Base-by-base conservation (phyloP, 2,888 invertebrate species). In the Parnassius mnemosyne region DNA sequence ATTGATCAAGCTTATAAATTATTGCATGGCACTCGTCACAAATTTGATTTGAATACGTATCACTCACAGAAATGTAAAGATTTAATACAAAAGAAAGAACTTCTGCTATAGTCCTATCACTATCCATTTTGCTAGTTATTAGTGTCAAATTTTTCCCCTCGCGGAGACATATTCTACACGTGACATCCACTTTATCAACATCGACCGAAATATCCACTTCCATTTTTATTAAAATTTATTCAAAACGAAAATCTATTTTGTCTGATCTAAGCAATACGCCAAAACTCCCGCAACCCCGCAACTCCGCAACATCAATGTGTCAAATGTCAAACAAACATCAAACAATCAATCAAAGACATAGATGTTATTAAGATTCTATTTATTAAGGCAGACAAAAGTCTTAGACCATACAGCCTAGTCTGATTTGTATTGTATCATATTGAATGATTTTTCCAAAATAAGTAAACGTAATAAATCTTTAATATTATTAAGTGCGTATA, bases 31-130 rank as follows among this genome's bases (percentile, higher is more conserved):
- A 91, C 41, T 82, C 81, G 56, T 65, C 66, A 70, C 90, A 91
- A 60, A 91, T 78, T 65, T 86, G 85, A 71, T 85, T 83, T 0
- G 90, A 87, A 51, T 84, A 73, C 61, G 65, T 73, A 68, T 85
- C 81, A 44, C 76, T 78, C 12, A 69, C 66, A 69, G 73, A 76
- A 67, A 87, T 71, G 65, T 79, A 75, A 62, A 83, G 74, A 77
- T 84, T 81, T 20, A 79, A 74, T 25, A 84, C 73, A 70, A 79
- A 83, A 61, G 74, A 71, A 13, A 89, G 72, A 10, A 85, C 69
- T 64, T 87, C 83, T 9, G 71, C 66, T 16, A 88, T 67, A 43
- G 74, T 80, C 5, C 78, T 72, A 44, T 81, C 79, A 7, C 68
- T 74, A 0, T 77, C 77, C 55, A 77, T 67, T 72, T 80, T 82